Evolutionary conservation across 1,140 invertebrate genomes (phyloP), one percentile per base, ranked within the genome.

Genomic region (Cotesia chilonis): DNA sequence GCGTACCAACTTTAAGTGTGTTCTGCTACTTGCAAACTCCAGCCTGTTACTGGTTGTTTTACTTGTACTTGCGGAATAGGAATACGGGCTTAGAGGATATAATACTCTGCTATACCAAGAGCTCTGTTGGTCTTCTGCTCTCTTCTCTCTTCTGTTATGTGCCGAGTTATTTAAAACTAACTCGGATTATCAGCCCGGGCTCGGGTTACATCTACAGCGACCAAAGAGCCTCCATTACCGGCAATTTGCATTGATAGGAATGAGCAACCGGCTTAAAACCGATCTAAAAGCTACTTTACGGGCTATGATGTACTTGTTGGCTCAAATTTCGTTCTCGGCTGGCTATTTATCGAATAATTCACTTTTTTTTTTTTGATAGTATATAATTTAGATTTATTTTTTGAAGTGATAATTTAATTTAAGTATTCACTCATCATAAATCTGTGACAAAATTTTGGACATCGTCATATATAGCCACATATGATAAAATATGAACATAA

Each of bases 241-340:
- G 76, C 82, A 84, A 86, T 85, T 86, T 86, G 82, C 84, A 86
- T 86, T 85, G 85, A 85, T 85, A 85, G 81, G 75, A 74, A 81
- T 75, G 70, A 60, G 65, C 70, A 80, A 76, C 67, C 76, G 75
- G 78, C 78, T 82, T 80, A 82, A 82, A 82, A 82, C 78, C 80
- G 72, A 82, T 77, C 75, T 80, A 82, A 82, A 74, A 81, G 79
- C 80, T 81, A 84, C 82, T 86, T 86, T 83, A 77, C 79, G 72
- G 76, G 75, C 70, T 63, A 51, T 47, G 41, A 47, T 47, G 41
- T 47, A 74, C 66, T 65, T 79, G 71, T 76, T 66, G 65, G 66
- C 41, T 74, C 70, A 72, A 69, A 9, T 67, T 51, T 17, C 14
- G n/a, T 51, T 6, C 9, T 10, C 37, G 17, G 37, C 69, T 28